phyloP scores from a whole-genome alignment of 2,888 invertebrate species.

The Acleris emargana region DNA sequence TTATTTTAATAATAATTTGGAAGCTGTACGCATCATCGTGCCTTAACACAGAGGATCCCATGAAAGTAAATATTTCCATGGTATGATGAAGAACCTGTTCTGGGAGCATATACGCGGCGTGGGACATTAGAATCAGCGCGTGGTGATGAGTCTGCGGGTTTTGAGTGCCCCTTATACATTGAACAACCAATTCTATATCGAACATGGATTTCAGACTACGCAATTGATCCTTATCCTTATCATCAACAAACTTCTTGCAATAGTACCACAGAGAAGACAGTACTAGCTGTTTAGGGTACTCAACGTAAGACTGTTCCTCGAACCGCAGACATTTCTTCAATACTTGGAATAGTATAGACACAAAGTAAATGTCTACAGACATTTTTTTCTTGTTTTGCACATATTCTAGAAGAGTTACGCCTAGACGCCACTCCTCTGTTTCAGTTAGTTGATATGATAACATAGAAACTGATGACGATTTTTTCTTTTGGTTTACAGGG shows the following conservation, averaged over 20 bases:
- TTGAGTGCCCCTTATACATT: slow-evolving; percentile 94
- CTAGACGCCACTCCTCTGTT: slow-evolving; percentile 89
- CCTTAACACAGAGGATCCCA: slow-evolving; percentile 96
- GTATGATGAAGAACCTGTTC: slow-evolving; percentile 95
- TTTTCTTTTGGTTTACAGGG: slow-evolving; percentile 67
- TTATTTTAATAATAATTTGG: slow-evolving; percentile 94
- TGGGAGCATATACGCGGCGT: slow-evolving; percentile 90
- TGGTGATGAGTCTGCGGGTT: slow-evolving; percentile 98
- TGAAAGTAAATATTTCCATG: slow-evolving; percentile 98
- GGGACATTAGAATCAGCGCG: slow-evolving; percentile 92
- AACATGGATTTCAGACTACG: slow-evolving; percentile 77
- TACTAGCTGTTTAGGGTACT: slow-evolving; percentile 94
- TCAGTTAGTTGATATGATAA: slow-evolving; percentile 86
- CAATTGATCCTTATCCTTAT: slow-evolving; percentile 67
- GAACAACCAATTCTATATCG: slow-evolving; percentile 91
- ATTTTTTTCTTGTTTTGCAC: slow-evolving; percentile 94
- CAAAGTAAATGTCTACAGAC: slow-evolving; percentile 84
- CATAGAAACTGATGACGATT: slow-evolving; percentile 67
- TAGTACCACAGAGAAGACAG: slow-evolving; percentile 90
- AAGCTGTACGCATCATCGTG: slow-evolving; percentile 98
- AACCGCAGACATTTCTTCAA: slow-evolving; percentile 90
- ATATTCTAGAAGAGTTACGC: slow-evolving; percentile 91
- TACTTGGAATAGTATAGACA: slow-evolving; percentile 90
- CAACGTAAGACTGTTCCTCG: slow-evolving; percentile 91
- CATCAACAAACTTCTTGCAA: slow-evolving; percentile 83